phyloP scores from a whole-genome alignment of 2,888 invertebrate genomes.

The Ophion ellenae region DNA sequence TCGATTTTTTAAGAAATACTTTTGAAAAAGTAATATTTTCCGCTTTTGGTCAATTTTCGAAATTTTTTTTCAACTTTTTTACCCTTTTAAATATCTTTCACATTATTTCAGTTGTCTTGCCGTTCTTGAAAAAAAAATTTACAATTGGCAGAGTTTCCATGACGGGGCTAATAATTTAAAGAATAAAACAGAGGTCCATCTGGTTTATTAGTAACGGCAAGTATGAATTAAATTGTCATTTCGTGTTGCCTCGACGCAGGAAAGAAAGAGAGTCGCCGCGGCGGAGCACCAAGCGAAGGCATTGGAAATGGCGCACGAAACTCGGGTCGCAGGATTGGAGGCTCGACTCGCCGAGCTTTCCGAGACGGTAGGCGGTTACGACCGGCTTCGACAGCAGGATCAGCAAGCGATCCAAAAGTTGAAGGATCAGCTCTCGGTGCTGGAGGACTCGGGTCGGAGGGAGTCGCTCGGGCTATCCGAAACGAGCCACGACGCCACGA shows the following conservation, averaged over 20 bases:
- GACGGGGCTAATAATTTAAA: no score
- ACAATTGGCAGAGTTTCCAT: no score
- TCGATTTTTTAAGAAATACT: no score
- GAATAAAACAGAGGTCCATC: no score
- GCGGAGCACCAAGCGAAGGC: conserved; percentile 90
- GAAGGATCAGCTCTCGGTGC: conserved; percentile 83
- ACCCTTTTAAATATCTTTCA: no score
- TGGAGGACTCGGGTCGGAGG: conserved; percentile 75
- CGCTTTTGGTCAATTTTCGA: no score
- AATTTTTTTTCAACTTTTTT: no score
- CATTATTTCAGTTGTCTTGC: no score
- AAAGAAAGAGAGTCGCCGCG: conserved; percentile 89
- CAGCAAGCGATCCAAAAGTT: conserved; percentile 89
- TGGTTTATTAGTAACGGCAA: no score
- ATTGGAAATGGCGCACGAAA: conserved; percentile 89
- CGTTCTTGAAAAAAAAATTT: no score
- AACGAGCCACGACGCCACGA: conserved; percentile 70
- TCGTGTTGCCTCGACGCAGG: conserved; percentile 80
- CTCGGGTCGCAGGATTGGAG: conserved; percentile 91
- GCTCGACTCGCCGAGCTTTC: conserved; percentile 91
- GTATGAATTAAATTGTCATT: background rate
- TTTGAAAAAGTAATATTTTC: no score
- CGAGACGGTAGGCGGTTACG: conserved; percentile 91
- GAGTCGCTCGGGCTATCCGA: conserved; percentile 68
- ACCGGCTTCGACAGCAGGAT: conserved; percentile 89